These are phyloP conservation scores for Astropecten irregularis DNA, from an alignment of 53 echinoderm and acorn worm genomes.

Conservation along the genomic window DNA sequence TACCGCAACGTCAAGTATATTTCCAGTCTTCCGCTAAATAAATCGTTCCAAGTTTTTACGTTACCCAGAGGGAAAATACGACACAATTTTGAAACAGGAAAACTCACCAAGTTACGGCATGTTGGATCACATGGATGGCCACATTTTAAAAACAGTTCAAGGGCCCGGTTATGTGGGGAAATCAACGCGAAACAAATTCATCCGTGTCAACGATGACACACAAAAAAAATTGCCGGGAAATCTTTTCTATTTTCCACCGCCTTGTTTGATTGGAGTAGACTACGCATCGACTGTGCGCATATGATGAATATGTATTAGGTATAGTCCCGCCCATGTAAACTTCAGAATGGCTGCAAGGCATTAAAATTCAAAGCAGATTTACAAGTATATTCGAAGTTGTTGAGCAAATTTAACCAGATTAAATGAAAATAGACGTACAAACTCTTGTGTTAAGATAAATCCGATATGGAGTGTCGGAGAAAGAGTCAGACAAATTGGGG, in stretches of 20 bases:
- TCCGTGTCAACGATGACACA: background rate
- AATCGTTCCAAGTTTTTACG: too few relatives aligned
- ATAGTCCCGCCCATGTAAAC: background rate
- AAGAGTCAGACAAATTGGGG: too few relatives aligned
- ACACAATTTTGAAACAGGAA: background rate
- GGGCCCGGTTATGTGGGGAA: background rate
- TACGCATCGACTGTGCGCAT: background rate
- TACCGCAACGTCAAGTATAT: too few relatives aligned
- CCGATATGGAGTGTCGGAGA: too few relatives aligned
- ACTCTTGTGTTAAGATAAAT: too few relatives aligned
- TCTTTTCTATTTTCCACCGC: slow-evolving; percentile 41
- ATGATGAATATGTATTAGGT: background rate
- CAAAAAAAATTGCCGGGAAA: slow-evolving; percentile 11
- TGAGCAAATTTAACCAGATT: too few relatives aligned
- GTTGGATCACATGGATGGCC: background rate
- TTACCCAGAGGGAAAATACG: background rate
- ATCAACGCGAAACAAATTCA: background rate
- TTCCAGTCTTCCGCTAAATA: too few relatives aligned
- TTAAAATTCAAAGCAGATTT: too few relatives aligned
- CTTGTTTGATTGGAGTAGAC: slow-evolving; percentile 4
- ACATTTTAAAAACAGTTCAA: background rate
- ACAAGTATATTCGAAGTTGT: too few relatives aligned
- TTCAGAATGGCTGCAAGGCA: too few relatives aligned
- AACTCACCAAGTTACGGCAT: slow-evolving; percentile 3
- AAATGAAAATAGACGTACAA: too few relatives aligned